These are phyloP conservation scores for Cerastis leucographa DNA, from an alignment of 2,888 invertebrate genomes.

Conservation along the genomic window DNA sequence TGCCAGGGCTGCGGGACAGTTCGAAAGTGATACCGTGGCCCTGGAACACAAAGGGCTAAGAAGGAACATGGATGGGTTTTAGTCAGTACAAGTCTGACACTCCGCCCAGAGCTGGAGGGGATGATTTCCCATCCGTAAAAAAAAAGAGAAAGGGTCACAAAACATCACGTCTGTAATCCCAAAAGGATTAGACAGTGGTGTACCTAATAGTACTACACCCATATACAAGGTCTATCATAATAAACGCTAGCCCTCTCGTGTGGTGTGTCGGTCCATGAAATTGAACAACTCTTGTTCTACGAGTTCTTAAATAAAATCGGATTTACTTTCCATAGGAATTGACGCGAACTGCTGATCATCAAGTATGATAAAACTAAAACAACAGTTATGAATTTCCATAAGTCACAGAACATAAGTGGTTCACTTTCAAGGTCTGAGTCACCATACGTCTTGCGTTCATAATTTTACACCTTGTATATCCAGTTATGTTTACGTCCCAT, in stretches of 20 bases:
- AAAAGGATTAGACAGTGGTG: background rate
- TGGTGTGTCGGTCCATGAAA: background rate
- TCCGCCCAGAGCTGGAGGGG: too few species aligned
- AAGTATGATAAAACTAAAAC: background rate
- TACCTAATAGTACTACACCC: background rate
- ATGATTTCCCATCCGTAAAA: too few species aligned
- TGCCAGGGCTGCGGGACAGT: too few species aligned
- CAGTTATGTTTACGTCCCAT: background rate
- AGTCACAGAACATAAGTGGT: background rate
- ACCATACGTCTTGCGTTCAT: background rate
- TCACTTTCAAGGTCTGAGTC: background rate
- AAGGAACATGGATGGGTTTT: too few species aligned
- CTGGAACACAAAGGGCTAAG: too few species aligned
- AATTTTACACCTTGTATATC: background rate
- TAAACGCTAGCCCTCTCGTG: background rate
- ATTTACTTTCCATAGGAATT: background rate
- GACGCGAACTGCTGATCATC: background rate
- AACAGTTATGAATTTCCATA: background rate
- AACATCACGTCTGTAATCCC: background rate
- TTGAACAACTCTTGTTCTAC: too few species aligned
- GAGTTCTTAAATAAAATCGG: too few species aligned
- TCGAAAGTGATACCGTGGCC: too few species aligned
- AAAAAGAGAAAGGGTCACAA: too few species aligned
- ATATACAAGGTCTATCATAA: background rate
- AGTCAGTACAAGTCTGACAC: too few species aligned